Percentiles rank a stretch among this genome's conserved stretches.
Conservation (phyloP, 2,797 vertebrate genomes). For the Austrolebias charrua region DNA sequence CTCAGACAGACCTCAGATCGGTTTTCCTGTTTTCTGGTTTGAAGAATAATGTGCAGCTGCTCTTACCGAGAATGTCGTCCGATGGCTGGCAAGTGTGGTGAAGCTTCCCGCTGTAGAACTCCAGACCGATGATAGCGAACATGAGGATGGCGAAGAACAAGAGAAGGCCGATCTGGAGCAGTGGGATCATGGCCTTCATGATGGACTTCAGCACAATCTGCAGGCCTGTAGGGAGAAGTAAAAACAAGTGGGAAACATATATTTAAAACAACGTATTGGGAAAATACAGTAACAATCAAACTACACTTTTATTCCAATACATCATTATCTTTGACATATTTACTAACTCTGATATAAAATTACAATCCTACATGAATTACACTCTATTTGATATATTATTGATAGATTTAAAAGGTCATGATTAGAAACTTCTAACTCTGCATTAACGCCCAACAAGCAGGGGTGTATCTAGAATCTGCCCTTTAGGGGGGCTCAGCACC, state of each 20-base stretch:
- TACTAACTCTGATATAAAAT: not conserved
- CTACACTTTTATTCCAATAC: not conserved
- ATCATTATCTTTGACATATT: not conserved
- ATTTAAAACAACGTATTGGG: not conserved
- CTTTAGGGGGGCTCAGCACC: no score
- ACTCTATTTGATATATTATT: not conserved
- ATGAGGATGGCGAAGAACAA: conserved; percentile 99
- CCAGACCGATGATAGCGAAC: conserved; percentile 98
- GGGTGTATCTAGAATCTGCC: no score
- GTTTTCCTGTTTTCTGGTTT: conserved; percentile 13
- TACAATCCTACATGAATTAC: not conserved
- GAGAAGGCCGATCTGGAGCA: conserved; percentile 96
- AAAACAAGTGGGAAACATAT: not conserved
- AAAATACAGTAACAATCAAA: not conserved
- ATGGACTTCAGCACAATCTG: conserved; percentile 99
- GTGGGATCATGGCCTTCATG: conserved; percentile 99
- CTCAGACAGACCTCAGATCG: not conserved
- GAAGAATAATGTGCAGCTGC: not conserved
- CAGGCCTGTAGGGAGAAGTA: conserved; percentile 79
- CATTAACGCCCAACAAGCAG: no score
- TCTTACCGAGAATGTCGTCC: conserved; percentile 72
- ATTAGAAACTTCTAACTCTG: not conserved
- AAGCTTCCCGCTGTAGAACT: conserved; percentile 98
- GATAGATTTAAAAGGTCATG: not conserved
- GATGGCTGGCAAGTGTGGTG: conserved; percentile 90